These are phyloP conservation scores for Chaetogeoica ovagalla DNA, from an alignment of 2,888 invertebrate species.

Conservation along the genomic window DNA sequence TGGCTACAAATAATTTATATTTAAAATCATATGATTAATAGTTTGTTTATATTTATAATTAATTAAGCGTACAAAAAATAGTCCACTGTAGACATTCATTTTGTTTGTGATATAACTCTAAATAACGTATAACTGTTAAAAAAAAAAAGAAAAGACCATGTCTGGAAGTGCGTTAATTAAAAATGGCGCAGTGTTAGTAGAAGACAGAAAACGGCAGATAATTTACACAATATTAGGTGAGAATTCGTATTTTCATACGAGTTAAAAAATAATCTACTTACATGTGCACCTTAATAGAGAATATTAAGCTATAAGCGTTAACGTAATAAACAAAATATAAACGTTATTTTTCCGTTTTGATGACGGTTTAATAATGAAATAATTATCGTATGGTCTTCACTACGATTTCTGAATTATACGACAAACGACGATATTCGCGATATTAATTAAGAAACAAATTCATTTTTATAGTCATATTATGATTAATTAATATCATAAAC, in stretches of 20 bases:
- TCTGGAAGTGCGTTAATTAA: not conserved
- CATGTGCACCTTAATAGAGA: too few relatives aligned
- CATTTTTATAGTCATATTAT: too few relatives aligned
- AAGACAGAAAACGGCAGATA: not conserved
- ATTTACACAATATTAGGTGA: not conserved
- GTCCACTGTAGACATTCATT: not conserved
- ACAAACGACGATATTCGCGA: too few relatives aligned
- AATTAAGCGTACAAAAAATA: not conserved
- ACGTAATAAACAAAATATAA: too few relatives aligned
- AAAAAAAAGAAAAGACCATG: not conserved
- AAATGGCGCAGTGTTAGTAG: not conserved
- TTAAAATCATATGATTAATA: not conserved
- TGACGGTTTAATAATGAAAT: too few relatives aligned
- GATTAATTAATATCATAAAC: too few relatives aligned
- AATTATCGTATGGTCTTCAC: too few relatives aligned
- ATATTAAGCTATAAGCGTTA: too few relatives aligned
- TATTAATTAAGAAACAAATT: too few relatives aligned
- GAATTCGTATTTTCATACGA: not conserved
- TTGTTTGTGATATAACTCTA: not conserved
- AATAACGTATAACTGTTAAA: not conserved
- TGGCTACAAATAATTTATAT: not conserved
- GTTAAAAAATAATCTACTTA: not conserved
- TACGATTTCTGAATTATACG: too few relatives aligned
- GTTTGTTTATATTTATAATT: not conserved
- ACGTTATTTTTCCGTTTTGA: too few relatives aligned